Percentiles rank a stretch among this genome's conserved stretches.
Conservation (phyloP, 2,888 invertebrate genomes). For the Dastarcus helophoroides region DNA sequence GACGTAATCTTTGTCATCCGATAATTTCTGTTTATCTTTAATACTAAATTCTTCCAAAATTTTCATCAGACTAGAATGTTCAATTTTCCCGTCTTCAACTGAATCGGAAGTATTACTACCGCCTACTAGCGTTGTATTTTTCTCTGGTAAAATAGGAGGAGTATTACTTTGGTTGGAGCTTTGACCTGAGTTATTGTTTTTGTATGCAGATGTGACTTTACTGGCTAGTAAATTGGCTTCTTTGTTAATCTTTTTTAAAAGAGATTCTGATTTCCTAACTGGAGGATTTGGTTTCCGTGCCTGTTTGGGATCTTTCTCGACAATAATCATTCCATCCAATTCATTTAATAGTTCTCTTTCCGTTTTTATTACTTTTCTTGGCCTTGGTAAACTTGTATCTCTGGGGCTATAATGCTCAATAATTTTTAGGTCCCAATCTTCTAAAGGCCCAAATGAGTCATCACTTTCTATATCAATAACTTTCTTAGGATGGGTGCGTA, state of each 20-base stretch:
- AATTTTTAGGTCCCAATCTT: constrained; percentile 41
- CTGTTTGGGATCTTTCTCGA: constrained; percentile 20
- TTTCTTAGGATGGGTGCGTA: constrained; percentile 19
- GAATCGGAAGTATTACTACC: constrained; percentile 15
- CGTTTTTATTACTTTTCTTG: constrained; percentile 22
- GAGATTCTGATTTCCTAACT: constrained; percentile 26
- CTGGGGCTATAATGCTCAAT: constrained; percentile 38
- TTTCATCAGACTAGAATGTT: constrained; percentile 33
- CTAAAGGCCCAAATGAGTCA: constrained; percentile 38
- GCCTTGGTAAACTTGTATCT: constrained; percentile 34
- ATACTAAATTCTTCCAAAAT: constrained; percentile 32
- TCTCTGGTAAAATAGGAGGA: constrained; percentile 26
- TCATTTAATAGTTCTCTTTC: constrained; percentile 26
- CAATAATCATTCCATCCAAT: constrained; percentile 29
- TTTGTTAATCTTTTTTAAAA: constrained; percentile 26
- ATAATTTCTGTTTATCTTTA: constrained; percentile 19
- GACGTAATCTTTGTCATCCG: no score
- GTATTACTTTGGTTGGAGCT: constrained; percentile 15
- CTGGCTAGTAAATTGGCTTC: not conserved
- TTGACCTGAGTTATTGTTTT: not conserved
- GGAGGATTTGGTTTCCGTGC: constrained; percentile 25
- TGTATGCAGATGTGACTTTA: not conserved
- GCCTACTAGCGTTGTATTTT: constrained; percentile 8
- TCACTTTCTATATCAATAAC: constrained; percentile 34
- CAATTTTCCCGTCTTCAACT: constrained; percentile 24